Conservation (phyloP, 2,888 invertebrate species). For the Hybos culiciformis region DNA sequence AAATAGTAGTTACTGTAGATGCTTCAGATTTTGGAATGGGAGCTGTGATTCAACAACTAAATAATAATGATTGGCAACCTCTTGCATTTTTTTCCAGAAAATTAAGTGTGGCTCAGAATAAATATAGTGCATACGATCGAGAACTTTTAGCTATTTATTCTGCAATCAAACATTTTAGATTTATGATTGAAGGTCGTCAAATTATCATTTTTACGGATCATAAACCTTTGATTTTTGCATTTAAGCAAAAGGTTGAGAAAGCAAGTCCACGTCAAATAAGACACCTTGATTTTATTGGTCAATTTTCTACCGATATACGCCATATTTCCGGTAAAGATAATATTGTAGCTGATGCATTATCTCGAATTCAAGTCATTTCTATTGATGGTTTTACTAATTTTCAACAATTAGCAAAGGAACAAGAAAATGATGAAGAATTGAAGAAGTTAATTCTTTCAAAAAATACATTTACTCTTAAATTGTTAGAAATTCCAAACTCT, state of each 20-base stretch:
- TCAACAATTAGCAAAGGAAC: too few species aligned
- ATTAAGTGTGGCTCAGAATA: constrained; percentile 20
- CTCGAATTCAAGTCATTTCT: constrained; percentile 15
- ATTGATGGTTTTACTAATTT: too few species aligned
- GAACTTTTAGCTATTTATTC: constrained; percentile 29
- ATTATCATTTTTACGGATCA: constrained; percentile 15
- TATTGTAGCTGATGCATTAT: constrained; percentile 14
- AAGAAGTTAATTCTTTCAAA: too few species aligned
- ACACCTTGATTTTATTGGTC: constrained; percentile 23
- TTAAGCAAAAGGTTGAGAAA: constrained; percentile 20
- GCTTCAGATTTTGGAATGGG: constrained; percentile 29
- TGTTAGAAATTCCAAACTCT: too few species aligned
- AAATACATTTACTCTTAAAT: too few species aligned
- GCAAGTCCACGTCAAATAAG: constrained; percentile 26
- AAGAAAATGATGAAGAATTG: too few species aligned
- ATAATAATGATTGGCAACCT: constrained; percentile 17
- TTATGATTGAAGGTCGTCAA: constrained; percentile 13
- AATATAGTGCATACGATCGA: constrained; percentile 26
- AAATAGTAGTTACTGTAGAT: neutral
- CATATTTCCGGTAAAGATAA: constrained; percentile 14
- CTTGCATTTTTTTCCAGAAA: constrained; percentile 28
- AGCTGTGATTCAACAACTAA: constrained; percentile 25
- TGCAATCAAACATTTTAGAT: constrained; percentile 20
- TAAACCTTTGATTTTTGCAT: constrained; percentile 20
- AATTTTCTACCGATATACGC: constrained; percentile 11